Evolutionary conservation across 2,113 vertebrate species (phyloP), one percentile per base, ranked within the genome.

Genomic region (Zosterops pallidus): DNA sequence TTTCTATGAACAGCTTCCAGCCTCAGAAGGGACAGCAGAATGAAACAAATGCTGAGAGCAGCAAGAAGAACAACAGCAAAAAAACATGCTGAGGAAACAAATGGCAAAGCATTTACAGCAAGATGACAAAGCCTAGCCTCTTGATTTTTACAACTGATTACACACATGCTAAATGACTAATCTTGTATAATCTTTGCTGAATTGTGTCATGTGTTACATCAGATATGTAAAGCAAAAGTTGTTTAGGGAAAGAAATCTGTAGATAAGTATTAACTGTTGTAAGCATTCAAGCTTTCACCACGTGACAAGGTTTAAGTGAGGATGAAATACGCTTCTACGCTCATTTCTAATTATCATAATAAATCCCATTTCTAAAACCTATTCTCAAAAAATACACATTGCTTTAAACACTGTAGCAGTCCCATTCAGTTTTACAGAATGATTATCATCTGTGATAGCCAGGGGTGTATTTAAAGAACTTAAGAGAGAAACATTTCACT

Each of bases 401-500:
- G 49, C 14, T 83, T 79, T 62, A 82, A 31, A 63, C 12, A 56
- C 31, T 52, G 33, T 14, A 79, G 63, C 42, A 64, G 17, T 71
- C 63, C 28, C 67, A 71, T 0, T 52, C 23, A 55, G 9, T 41
- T 92, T 86, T 62, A 81, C 15, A 75, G 41, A 39, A 75, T 24
- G 1, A 37, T 47, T 56, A 71, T 29, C 35, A 26, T 42, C 57
- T 94, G 69, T 29, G 41, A 22, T 62, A 76, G 29, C 59, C 55
- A 88, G 49, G 12, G 21, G 57, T 91, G 63, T 74, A 91, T 72
- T 92, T 89, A 39, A 83, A 86, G 70, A 94, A 91, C 75, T 95
- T 83, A 87, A 78, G 82, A 97, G 89, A 97, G 89, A 96, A 97
- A 97, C 91, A 93, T 87, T 92, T 96, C 97, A 98, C 96, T 97